Evolutionary conservation across 1,140 invertebrate genomes (phyloP), one percentile per base, ranked within the genome.

Genomic region (Aphelinus certus): DNA sequence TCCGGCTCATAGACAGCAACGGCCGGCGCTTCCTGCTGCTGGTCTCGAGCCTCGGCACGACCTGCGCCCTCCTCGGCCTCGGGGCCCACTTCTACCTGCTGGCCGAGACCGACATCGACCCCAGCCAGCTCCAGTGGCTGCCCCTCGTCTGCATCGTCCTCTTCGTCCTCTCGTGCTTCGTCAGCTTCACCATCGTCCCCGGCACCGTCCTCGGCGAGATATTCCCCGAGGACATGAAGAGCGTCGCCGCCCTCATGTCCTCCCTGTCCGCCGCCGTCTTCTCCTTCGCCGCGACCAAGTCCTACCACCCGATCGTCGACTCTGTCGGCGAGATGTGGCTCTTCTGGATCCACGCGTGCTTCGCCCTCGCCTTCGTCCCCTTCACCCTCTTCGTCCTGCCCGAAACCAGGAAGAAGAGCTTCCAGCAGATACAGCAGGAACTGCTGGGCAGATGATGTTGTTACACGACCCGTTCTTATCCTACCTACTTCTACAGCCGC

Each of bases 201-300:
- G 91, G 91, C 82, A 89, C 93, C n/a, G 89, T 94, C 74, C 90
- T 94, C 74, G 90, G 93, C 48, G 94, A 95, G 86, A 87, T 94
- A 76, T 94, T 95, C 82, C 91, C 94, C 1, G 90, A 91, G 0
- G 91, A 92, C 78, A 89, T 93, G 6, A 92, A 93, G 80, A 90
- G 92, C 49, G 88, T 91, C 64, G 94, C 94, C 5, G 91, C 92
- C 46, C 92, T 92, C 68, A 84, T 94, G 55, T 91, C 91, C 1
- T 92, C 94, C 64, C 88, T 93, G 69, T 91, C 91, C 76, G 93
- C 93, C 60, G 94, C 93, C 82, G 78, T 92, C 2, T 91, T 92
- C 75, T 92, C 93, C 60, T 95, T 95, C 77, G 83, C 94, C 2
- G 89, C 94, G 10, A 94, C 93, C 49, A 93, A 93, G 81, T 91